Evolutionary conservation across 1,140 invertebrate genomes (phyloP), one percentile per base, ranked within the genome.

Genomic region (Leucophenga varia): DNA sequence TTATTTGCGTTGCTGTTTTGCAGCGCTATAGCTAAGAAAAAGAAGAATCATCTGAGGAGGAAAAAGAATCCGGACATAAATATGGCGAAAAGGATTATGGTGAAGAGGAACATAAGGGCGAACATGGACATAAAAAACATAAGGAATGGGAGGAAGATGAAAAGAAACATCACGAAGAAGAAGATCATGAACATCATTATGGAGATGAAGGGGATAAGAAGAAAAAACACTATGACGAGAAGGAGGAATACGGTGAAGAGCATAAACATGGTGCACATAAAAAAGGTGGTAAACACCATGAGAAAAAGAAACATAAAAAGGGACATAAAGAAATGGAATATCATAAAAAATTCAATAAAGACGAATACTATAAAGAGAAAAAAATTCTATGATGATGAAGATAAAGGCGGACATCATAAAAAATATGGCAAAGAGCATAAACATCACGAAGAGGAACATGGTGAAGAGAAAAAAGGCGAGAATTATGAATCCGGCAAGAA

Each of bases 341-440:
- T 69, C 84, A 87, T 72, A 85, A 88, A 64, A 88, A 88, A 59
- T 84, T 86, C 55, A 85, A 88, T 72, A 87, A 88, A 54, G 84
- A 87, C 45, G 86, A 86, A 40, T 86, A 85, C 65, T 83, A 87
- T 67, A 88, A 88, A 52, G 82, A 88, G 47, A 85, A 88, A 70
- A 85, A 87, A 65, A n/a, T 86, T 87, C 78, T 86, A 86, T 75
- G 84, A 86, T 61, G 84, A 86, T 63, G 81, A 78, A 69, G 82
- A 86, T 73, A 85, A 86, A 61, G 83, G 81, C 12, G 87, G 86
- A 1, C 81, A 87, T 54, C 84, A 88, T 68, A 80, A 82, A 54
- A 84, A 87, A 57, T 82, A 84, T 57, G 85, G 84, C 20, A 77
- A 82, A 45, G 81, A 81, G 76, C 80, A 86, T 56, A 81, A 80